Evolutionary conservation across 1,140 invertebrate genomes (phyloP), one percentile per base, ranked within the genome.

Genomic region (Coptotermes formosanus): DNA sequence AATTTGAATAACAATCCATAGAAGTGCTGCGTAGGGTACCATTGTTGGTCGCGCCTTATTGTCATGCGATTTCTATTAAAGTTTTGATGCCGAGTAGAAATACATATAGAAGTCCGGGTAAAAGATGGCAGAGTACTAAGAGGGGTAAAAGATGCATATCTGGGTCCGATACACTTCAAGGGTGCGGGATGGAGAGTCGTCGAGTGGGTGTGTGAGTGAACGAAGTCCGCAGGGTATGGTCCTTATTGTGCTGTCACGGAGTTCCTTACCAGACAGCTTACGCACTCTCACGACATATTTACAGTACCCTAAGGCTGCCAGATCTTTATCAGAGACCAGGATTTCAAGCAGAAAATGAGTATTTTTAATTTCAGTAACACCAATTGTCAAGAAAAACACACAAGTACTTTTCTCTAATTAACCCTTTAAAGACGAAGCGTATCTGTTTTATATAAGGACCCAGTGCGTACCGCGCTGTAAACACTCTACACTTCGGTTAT

Each of bases 1-100:
- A 75, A 75, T 75, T 75, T 75, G 64, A 75, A 75, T 75, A 75
- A 75, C 64, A 75, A 75, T 75, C n/a, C 64, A 64, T 21, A 64
- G 59, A 64, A n/a, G 2, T 48, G 45, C 14, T 1, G 52, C 14
- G 19, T 16, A 21, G 64, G 64, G 64, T 30, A 25, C 64, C 64
- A 75, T 75, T 75, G 64, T 75, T 30, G 64, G 64, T 14, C 14
- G 19, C 25, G 64, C 25, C 64, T 75, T 75, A 75, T 75, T 75
- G 64, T 75, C 25, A 30, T 75, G 64, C 64, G 64, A 75, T 75
- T 75, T 75, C 64, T 75, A 75, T 75, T 30, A 75, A 75, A 75
- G 64, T 75, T 75, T 75, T 75, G 64, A 75, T 75, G 64, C 64
- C n/a, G 64, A 75, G 64, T 75, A 75, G n/a, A 75, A 75, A 75